Percentiles rank a stretch among this genome's conserved stretches.
These are phyloP conservation scores for Sebastes hubbsi DNA, from an alignment of 2,797 vertebrate genomes.

Conservation along the genomic window DNA sequence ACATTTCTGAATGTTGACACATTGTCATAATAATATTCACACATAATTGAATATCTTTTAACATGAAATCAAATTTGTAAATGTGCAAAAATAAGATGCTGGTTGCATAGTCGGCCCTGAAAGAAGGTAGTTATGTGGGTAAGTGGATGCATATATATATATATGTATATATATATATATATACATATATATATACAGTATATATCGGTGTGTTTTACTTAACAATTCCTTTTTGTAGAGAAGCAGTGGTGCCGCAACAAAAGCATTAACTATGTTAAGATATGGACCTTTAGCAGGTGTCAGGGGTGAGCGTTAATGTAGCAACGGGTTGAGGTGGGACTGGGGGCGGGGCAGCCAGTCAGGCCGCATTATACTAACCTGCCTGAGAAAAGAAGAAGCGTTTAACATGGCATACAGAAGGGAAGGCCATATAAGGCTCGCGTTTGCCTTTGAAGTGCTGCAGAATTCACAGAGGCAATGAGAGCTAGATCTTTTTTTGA, in stretches of 20 bases:
- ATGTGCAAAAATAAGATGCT: constrained; percentile 26
- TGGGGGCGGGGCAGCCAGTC: constrained; percentile 64
- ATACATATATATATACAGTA: too few species aligned
- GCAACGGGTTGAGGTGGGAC: constrained; percentile 9
- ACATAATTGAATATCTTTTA: constrained; percentile 52
- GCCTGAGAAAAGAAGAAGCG: constrained; percentile 62
- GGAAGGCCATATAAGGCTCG: constrained; percentile 13
- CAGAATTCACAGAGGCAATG: constrained; percentile 9
- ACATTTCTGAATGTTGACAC: constrained; percentile 71
- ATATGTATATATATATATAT: neutral
- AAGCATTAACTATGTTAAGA: neutral
- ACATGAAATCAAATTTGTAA: constrained; percentile 56
- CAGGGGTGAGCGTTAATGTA: neutral
- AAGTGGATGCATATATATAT: neutral
- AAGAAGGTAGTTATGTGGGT: neutral
- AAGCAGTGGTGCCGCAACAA: neutral
- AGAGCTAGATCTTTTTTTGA: constrained; percentile 20
- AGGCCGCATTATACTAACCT: constrained; percentile 69
- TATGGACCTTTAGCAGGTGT: constrained; percentile 15
- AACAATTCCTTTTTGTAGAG: neutral
- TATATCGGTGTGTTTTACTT: neutral
- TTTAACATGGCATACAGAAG: constrained; percentile 54
- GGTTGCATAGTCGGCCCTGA: neutral
- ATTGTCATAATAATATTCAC: constrained; percentile 75
- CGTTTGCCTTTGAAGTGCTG: constrained; percentile 49